Evolutionary conservation across 2,888 invertebrate genomes (phyloP), one percentile per base, ranked within the genome.

Genomic region (Lathronympha strigana): DNA sequence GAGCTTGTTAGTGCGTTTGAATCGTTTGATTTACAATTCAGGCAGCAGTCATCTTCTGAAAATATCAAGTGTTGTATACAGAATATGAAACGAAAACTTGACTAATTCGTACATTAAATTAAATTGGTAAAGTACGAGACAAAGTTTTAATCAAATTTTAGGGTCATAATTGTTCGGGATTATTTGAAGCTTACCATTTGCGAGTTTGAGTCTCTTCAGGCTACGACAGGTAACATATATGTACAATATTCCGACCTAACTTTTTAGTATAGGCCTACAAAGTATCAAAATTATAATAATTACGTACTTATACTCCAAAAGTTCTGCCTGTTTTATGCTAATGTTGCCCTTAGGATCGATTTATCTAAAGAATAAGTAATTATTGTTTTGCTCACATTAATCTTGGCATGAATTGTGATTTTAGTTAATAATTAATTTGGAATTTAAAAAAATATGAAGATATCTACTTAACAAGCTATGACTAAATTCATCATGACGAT

Each of bases 131-230:
- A 50, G 63, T 63, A 8, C 17, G 4, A 15, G 17, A 13, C 33
- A 58, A 63, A 63, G 63, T 58, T 63, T 58, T 51, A 63, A 63
- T 58, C 50, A 36, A 58, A 45, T 58, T 63, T 45, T 43, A 45
- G n/a, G 64, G 17, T 51, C 21, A 58, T 45, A 58, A 58, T 45
- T 58, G 58, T 58, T 53, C 40, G 45, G 64, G 58, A 58, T 64
- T 58, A 58, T 64, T 53, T 63, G 28, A 55, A 63, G 50, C 57
- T 57, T 57, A 51, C 36, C 51, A 63, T 63, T 58, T 43, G 4
- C 4, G 43, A 45, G 64, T 45, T 47, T 33, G 23, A 6, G n/a
- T 36, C 31, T 11, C 19, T 28, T 25, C 21, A 47, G 55, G 4
- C 15, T 50, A 38, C 49, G 43, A 25, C 23, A 40, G 33, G 57